Base-by-base conservation (phyloP, 2,888 invertebrate species). In the Mesorhabditis sp. region DNA sequence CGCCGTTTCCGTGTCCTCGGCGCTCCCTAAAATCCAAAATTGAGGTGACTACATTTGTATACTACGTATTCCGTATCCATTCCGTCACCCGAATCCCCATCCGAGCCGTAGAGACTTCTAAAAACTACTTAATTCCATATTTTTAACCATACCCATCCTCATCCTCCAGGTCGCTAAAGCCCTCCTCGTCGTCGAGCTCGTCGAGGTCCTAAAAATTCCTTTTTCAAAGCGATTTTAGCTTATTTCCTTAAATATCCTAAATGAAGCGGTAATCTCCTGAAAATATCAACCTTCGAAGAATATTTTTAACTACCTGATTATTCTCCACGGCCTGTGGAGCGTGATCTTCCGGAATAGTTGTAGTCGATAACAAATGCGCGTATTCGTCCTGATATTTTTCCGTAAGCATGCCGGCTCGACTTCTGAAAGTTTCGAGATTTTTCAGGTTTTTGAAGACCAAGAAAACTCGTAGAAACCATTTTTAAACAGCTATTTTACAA, bases 361-460 rank as follows among this genome's bases (percentile, higher is more conserved):
- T 41, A 43, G 10, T 65, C 41, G 65, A 6, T 15, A 43, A 65
- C 7, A 65, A 28, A 28, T 15, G 13, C 15, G 41, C n/a, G 41
- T 63, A 50, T 50, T 50, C 10, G 10, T 50, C 64, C 45, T 74
- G 65, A 68, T 79, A 79, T 50, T 79, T 79, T n/a, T 77, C 76
- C 67, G 72, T 67, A 10, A 72, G 64, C 65, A 78, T 71, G 4
- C 69, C 65, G 41, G 70, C 65, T 6, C 67, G 62, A 10, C 71
- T 71, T 75, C 75, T 80, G 45, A 28, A 28, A 28, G 28, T 28
- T 28, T 28, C 28, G 28, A 28, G 28, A 28, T 28, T 28, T 28
- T 28, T 28, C 28, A 28, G 28, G 28, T 28, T 28, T 28, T 28
- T 28, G 28, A 28, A 28, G 28, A 28, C 28, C 28, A 28, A 28